Evolutionary conservation across 2,888 invertebrate genomes (phyloP).

Genomic region (Camptogramma bilineatum): DNA sequence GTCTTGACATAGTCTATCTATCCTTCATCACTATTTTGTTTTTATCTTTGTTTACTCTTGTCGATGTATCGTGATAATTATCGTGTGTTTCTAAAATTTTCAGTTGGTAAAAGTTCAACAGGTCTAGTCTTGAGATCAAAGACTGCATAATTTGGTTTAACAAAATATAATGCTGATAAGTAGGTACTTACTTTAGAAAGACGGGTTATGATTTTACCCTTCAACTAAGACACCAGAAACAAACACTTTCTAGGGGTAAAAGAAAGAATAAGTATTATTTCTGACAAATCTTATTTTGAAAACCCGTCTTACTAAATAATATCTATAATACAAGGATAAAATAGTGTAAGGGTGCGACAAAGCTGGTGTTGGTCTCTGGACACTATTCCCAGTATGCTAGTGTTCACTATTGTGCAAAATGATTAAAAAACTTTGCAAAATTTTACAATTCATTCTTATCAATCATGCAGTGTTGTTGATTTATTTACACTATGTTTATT

Average conservation of each 20-base stretch:
- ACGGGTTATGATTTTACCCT: slow-evolving; percentile 4
- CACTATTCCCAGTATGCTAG: slow-evolving; percentile 10
- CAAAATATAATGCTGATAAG: slow-evolving; percentile 15
- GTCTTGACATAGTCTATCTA: neutral
- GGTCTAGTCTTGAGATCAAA: no score
- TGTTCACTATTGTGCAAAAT: slow-evolving; percentile 28
- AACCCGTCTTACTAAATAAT: slow-evolving; percentile 12
- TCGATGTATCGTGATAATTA: neutral
- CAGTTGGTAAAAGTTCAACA: no score
- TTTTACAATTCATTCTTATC: neutral
- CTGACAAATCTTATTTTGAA: neutral
- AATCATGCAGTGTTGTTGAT: slow-evolving; percentile 23
- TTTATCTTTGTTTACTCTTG: no score
- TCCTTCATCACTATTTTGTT: no score
- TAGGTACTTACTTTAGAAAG: slow-evolving; percentile 2
- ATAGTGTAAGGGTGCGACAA: slow-evolving; percentile 23
- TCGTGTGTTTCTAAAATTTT: no score
- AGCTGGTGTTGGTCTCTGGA: slow-evolving; percentile 13
- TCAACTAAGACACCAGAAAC: neutral
- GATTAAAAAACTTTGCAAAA: slow-evolving; percentile 5
- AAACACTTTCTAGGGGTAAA: neutral
- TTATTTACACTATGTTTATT: slow-evolving; percentile 11
- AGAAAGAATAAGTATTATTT: neutral
- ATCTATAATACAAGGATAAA: slow-evolving; percentile 1
- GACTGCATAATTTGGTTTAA: neutral